Evolutionary conservation across 1,140 invertebrate genomes (phyloP).

Genomic region (Daktulosphaira vitifoliae): DNA sequence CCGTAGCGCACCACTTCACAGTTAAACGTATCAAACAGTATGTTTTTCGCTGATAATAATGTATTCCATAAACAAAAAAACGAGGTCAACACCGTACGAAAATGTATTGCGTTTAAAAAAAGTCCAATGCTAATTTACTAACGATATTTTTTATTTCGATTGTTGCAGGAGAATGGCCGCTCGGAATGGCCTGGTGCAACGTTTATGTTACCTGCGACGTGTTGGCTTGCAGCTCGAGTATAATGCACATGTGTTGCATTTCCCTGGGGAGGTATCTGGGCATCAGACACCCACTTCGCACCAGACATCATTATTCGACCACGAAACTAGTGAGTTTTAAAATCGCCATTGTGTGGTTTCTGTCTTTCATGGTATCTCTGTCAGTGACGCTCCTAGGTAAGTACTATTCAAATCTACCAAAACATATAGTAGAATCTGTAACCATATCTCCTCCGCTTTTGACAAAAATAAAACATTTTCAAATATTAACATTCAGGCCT

Average conservation of each 20-base stretch:
- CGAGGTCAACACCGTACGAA: background rate
- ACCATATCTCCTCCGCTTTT: too few relatives aligned
- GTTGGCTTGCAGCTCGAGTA: slow-evolving; percentile 85
- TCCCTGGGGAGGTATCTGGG: slow-evolving; percentile 85
- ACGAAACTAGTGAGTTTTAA: slow-evolving; percentile 69
- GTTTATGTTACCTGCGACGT: slow-evolving; percentile 91
- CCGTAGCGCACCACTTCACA: too few relatives aligned
- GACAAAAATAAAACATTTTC: too few relatives aligned
- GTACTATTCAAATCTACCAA: too few relatives aligned
- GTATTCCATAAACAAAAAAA: too few relatives aligned
- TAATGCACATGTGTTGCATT: slow-evolving; percentile 97
- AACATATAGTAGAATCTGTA: too few relatives aligned
- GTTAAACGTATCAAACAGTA: too few relatives aligned
- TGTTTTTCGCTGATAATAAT: too few relatives aligned
- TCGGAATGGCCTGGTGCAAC: slow-evolving; percentile 79
- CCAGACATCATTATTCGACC: slow-evolving; percentile 60
- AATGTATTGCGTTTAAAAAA: background rate
- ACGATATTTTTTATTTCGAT: too few relatives aligned
- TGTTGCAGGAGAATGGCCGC: slow-evolving; percentile 79
- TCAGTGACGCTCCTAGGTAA: too few relatives aligned
- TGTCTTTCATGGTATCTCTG: slow-evolving; percentile 79
- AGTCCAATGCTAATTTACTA: too few relatives aligned
- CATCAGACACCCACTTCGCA: slow-evolving; percentile 80
- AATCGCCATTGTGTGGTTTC: slow-evolving; percentile 74
- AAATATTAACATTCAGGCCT: too few relatives aligned